These are phyloP conservation scores for Tridacna gigas DNA, from an alignment of 2,888 invertebrate species.

Conservation along the genomic window DNA sequence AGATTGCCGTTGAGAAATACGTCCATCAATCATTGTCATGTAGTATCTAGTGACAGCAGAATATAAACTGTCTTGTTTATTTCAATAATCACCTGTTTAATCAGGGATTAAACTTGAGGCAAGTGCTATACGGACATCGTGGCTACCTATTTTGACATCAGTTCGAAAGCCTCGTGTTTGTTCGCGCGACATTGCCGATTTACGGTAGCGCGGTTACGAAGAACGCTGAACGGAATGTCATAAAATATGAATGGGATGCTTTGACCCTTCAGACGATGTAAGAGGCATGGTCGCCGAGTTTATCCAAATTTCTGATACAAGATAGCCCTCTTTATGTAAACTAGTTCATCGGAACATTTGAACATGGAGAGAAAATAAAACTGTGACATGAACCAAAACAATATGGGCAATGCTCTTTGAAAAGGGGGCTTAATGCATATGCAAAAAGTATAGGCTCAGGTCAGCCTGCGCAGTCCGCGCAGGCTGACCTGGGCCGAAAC, in stretches of 20 bases:
- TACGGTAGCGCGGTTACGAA: constrained; percentile 3
- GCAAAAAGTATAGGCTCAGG: too few relatives aligned
- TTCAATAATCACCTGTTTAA: constrained; percentile 8
- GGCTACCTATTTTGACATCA: neutral
- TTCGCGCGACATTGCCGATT: neutral
- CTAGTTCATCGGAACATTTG: too few relatives aligned
- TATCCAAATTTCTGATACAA: too few relatives aligned
- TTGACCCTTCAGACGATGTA: too few relatives aligned
- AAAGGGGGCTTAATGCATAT: too few relatives aligned
- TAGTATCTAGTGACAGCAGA: neutral
- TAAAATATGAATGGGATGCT: neutral
- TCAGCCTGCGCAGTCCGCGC: too few relatives aligned
- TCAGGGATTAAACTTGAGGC: constrained; percentile 3
- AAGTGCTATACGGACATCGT: neutral
- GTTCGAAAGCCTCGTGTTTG: constrained; percentile 8
- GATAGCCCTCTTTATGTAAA: too few relatives aligned
- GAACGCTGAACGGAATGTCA: constrained; percentile 7
- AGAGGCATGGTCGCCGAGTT: too few relatives aligned
- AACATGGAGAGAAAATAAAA: too few relatives aligned
- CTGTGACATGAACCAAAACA: too few relatives aligned
- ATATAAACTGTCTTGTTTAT: constrained; percentile 17
- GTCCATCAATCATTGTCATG: neutral
- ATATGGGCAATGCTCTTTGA: too few relatives aligned
- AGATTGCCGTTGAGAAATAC: neutral
- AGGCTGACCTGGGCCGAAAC: too few relatives aligned